Conservation (phyloP, 2,888 invertebrate species). For the Hypercompe scribonia region DNA sequence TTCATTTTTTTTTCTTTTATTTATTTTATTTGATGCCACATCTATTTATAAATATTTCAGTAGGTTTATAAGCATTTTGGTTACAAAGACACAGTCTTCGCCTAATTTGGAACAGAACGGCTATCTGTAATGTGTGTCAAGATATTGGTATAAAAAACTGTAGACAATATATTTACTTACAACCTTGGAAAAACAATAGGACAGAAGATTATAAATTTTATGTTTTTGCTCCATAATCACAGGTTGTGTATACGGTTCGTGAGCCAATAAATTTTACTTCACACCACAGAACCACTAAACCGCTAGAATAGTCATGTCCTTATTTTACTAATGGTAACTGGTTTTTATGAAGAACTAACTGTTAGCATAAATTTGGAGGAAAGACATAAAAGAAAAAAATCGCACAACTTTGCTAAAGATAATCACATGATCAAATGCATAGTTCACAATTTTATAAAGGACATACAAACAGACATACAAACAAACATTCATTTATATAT, state of each 20-base stretch:
- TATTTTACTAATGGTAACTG: not conserved
- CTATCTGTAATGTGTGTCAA: not conserved
- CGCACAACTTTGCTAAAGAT: too few relatives aligned
- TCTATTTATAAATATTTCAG: not conserved
- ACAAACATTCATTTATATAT: too few relatives aligned
- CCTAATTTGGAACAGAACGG: not conserved
- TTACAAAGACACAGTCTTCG: not conserved
- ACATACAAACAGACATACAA: too few relatives aligned
- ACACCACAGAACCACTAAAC: not conserved
- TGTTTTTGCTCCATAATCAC: constrained; percentile 9
- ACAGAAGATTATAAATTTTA: not conserved
- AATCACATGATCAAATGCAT: too few relatives aligned
- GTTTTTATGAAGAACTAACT: too few relatives aligned
- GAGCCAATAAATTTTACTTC: not conserved
- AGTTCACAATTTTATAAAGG: too few relatives aligned
- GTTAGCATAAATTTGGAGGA: too few relatives aligned
- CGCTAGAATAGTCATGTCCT: not conserved
- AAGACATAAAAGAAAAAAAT: too few relatives aligned
- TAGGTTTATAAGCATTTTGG: not conserved
- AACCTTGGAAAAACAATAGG: not conserved
- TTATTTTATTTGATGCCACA: not conserved
- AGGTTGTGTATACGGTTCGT: constrained; percentile 10
- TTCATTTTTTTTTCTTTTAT: too few relatives aligned
- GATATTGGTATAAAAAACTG: not conserved
- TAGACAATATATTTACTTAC: not conserved